phyloP scores from a whole-genome alignment of 1,140 invertebrate species.

The Heliconius congener region DNA sequence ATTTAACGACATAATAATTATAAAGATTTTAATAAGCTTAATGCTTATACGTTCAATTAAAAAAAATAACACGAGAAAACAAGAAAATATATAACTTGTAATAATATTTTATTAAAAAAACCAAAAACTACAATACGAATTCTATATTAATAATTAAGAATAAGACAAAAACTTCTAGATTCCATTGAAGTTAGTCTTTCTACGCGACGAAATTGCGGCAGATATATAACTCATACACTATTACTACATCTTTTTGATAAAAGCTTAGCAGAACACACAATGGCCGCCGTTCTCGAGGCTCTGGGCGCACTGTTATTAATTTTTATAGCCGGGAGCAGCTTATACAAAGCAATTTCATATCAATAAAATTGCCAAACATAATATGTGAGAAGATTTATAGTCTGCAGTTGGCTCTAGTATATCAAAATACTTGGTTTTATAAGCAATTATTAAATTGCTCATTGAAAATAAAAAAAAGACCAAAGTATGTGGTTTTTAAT shows the following conservation, averaged over 20 bases:
- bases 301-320: constrained; percentile 15
- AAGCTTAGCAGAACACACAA: constrained; percentile 17
- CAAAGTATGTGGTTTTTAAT: no score
- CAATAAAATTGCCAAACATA: constrained; percentile 16
- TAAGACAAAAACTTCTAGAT: no score
- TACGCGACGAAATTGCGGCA: background rate
- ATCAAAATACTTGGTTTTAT: background rate
- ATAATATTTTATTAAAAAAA: background rate
- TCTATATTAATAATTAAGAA: no score
- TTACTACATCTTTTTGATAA: constrained; percentile 21
- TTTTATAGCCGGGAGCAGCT: constrained; percentile 15
- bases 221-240: constrained; percentile 13
- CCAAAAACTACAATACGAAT: no score
- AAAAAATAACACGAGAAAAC: no score
- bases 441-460: background rate
- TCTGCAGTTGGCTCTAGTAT: background rate
- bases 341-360: constrained; percentile 16
- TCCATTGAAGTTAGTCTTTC: background rate
- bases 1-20: no score
- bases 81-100: no score
- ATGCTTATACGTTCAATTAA: no score
- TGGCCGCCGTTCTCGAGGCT: background rate
- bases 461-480: background rate
- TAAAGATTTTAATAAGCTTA: no score
- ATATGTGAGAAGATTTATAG: constrained; percentile 10